Conservation (phyloP, 1,140 invertebrate species). For the Steinernema feltiae region DNA sequence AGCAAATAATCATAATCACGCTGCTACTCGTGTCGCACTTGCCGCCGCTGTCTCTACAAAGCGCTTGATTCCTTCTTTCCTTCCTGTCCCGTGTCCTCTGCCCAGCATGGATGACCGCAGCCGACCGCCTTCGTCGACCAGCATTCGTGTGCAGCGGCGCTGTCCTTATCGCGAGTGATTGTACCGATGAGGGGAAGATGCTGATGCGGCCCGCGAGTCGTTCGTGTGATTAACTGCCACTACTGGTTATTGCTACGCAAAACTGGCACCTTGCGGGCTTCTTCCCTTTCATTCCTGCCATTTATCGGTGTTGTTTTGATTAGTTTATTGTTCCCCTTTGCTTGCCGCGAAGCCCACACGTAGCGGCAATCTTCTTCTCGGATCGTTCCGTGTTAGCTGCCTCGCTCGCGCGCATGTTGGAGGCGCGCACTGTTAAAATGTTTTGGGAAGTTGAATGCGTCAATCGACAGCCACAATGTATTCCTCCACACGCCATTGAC, state of each 20-base stretch:
- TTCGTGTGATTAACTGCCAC: slow-evolving; percentile 7
- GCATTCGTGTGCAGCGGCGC: neutral
- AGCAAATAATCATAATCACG: neutral
- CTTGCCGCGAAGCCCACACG: neutral
- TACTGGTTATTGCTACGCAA: slow-evolving; percentile 7
- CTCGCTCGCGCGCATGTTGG: neutral
- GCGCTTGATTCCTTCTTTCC: neutral
- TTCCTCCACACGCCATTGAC: neutral
- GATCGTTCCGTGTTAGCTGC: too few species aligned
- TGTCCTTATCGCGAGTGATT: neutral
- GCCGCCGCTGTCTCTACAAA: too few species aligned
- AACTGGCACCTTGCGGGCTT: slow-evolving; percentile 7
- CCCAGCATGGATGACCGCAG: neutral
- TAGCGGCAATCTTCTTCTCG: neutral
- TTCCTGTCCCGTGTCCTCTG: neutral
- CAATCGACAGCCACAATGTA: neutral
- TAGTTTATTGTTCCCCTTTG: neutral
- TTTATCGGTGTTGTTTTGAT: neutral
- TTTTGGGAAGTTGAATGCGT: neutral
- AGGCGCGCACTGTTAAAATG: neutral
- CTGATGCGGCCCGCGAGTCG: slow-evolving; percentile 6
- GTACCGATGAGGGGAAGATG: neutral
- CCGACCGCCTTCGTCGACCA: neutral
- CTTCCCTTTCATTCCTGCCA: neutral
- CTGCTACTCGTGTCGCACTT: slow-evolving; percentile 1